Conservation (phyloP, 2,888 invertebrate species). For the Tiliacea aurago region DNA sequence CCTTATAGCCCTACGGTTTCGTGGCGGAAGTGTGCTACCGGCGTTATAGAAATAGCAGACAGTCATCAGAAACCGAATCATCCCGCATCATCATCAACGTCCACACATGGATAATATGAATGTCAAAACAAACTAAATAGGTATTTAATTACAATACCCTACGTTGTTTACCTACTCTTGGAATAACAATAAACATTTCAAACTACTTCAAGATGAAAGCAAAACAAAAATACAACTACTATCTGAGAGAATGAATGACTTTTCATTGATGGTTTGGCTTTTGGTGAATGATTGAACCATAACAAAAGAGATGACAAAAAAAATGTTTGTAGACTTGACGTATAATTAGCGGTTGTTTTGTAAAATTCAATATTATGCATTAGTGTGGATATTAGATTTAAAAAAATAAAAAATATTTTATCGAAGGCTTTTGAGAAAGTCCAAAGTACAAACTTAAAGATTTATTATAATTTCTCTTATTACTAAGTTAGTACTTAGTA, state of each 20-base stretch:
- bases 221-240: conserved; percentile 24
- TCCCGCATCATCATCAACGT: neutral
- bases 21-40: no score
- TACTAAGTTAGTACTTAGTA: no score
- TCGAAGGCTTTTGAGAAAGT: no score
- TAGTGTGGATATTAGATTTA: no score
- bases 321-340: neutral
- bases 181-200: conserved; percentile 40
- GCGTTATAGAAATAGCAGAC: no score
- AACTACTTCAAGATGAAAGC: conserved; percentile 15
- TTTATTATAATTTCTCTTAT: no score
- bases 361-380: no score
- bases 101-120: neutral
- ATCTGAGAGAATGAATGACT: neutral
- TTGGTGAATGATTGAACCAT: conserved; percentile 7
- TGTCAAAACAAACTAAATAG: conserved; percentile 17
- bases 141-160: conserved; percentile 6
- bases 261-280: conserved; percentile 10
- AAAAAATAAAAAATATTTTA: no score
- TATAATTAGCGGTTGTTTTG: neutral
- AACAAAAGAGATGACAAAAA: conserved; percentile 1
- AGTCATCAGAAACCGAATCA: neutral
- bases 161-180: conserved; percentile 13
- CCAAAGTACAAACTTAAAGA: no score
- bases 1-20: no score